These are phyloP conservation scores for Ambastaia sidthimunki DNA, from an alignment of 2,797 vertebrate genomes.

Conservation along the genomic window DNA sequence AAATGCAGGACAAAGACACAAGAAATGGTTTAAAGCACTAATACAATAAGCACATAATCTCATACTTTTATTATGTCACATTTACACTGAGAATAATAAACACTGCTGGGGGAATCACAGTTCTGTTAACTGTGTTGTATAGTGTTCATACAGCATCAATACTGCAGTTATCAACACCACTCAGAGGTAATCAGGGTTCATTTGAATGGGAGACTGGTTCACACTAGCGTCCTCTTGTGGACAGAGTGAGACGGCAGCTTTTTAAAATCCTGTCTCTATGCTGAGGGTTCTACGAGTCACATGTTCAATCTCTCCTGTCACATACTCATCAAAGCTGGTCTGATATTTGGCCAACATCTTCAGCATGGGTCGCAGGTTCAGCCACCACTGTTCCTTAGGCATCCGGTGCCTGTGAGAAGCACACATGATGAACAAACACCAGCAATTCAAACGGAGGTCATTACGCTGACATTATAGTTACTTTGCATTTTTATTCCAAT, in stretches of 20 bases:
- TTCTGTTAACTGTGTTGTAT: background rate
- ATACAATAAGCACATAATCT: slow-evolving; percentile 5
- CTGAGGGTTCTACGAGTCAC: slow-evolving; percentile 91
- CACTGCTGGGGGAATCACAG: background rate
- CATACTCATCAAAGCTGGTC: slow-evolving; percentile 90
- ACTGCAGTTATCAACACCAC: background rate
- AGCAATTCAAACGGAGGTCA: too few species aligned
- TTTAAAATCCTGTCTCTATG: slow-evolving; percentile 90
- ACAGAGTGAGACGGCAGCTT: slow-evolving; percentile 3
- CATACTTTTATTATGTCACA: background rate
- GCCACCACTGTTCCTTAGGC: slow-evolving; percentile 95
- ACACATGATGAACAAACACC: background rate
- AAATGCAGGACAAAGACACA: slow-evolving; percentile 33
- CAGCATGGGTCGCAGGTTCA: slow-evolving; percentile 86
- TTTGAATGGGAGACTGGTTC: slow-evolving; percentile 4
- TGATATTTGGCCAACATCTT: slow-evolving; percentile 98
- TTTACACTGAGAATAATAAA: background rate
- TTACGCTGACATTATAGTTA: too few species aligned
- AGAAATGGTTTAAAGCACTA: background rate
- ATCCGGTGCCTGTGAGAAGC: slow-evolving; percentile 85
- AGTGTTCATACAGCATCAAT: background rate
- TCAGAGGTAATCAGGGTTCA: background rate
- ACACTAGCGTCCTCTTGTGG: slow-evolving; percentile 3
- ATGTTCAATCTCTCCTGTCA: slow-evolving; percentile 90
- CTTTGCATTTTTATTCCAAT: too few species aligned